These are phyloP conservation scores for Zonitis immaculata DNA, from an alignment of 2,888 invertebrate species.

Conservation along the genomic window DNA sequence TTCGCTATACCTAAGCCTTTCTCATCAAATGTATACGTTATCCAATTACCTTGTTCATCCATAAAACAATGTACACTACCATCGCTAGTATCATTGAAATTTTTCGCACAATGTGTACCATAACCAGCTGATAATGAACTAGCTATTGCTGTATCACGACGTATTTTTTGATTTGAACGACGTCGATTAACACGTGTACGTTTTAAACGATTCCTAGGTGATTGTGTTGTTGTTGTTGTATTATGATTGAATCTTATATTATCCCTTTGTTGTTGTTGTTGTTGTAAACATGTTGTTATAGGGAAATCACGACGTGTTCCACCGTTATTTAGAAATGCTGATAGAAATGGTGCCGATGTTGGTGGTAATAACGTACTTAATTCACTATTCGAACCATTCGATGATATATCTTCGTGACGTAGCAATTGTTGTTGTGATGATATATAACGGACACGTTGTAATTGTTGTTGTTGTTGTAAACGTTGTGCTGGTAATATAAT, in stretches of 20 bases:
- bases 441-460: slow-evolving; percentile 3
- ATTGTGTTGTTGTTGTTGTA: too few relatives aligned
- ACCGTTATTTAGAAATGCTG: slow-evolving; percentile 60
- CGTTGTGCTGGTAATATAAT: slow-evolving; percentile 49
- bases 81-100: slow-evolving; percentile 76
- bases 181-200: slow-evolving; percentile 25
- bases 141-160: slow-evolving; percentile 45
- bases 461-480: slow-evolving; percentile 24
- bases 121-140: slow-evolving; percentile 46
- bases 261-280: slow-evolving; percentile 29
- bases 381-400: slow-evolving; percentile 61
- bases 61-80: slow-evolving; percentile 83
- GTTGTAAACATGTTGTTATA: slow-evolving; percentile 46
- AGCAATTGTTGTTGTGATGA: slow-evolving; percentile 30
- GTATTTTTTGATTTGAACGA: slow-evolving; percentile 23
- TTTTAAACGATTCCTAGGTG: slow-evolving; percentile 27
- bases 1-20: slow-evolving; percentile 54
- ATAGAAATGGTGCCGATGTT: slow-evolving; percentile 50
- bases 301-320: slow-evolving; percentile 47
- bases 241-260: too few relatives aligned
- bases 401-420: slow-evolving; percentile 47
- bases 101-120: slow-evolving; percentile 67
- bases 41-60: slow-evolving; percentile 82
- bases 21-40: slow-evolving; percentile 82
- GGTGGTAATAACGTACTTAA: slow-evolving; percentile 60